phyloP scores from a whole-genome alignment of 1,140 invertebrate genomes.

The Euwallacea similis region DNA sequence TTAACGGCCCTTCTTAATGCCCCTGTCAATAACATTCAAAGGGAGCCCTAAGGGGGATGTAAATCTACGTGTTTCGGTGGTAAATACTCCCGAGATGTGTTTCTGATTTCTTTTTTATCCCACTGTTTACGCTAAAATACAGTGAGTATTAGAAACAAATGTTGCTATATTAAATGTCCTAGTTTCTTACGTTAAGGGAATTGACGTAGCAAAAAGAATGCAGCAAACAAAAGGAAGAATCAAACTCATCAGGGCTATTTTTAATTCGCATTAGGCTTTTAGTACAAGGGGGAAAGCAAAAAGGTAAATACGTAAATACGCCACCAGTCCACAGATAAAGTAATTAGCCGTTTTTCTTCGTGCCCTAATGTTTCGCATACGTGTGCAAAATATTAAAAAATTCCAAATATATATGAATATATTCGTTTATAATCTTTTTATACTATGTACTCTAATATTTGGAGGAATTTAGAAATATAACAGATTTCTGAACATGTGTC shows the following conservation, averaged over 20 bases:
- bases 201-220: too few species aligned
- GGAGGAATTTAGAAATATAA: background rate
- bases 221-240: background rate
- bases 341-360: conserved; percentile 21
- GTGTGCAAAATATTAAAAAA: conserved; percentile 14
- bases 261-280: conserved; percentile 4
- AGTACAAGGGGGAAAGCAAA: background rate
- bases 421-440: background rate
- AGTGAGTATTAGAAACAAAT: too few species aligned
- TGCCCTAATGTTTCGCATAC: conserved; percentile 27
- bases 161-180: too few species aligned
- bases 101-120: conserved; percentile 35
- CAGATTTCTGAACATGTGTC: background rate
- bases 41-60: conserved; percentile 20
- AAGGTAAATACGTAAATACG: conserved; percentile 10
- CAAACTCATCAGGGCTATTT: background rate
- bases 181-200: too few species aligned
- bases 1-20: conserved; percentile 44
- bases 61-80: conserved; percentile 21
- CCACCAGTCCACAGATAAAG: conserved; percentile 5
- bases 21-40: conserved; percentile 44
- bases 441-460: background rate
- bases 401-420: background rate
- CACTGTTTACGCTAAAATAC: background rate
- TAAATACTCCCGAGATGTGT: conserved; percentile 28